phyloP scores from a whole-genome alignment of 2,888 invertebrate species.

The Monopis laevigella region DNA sequence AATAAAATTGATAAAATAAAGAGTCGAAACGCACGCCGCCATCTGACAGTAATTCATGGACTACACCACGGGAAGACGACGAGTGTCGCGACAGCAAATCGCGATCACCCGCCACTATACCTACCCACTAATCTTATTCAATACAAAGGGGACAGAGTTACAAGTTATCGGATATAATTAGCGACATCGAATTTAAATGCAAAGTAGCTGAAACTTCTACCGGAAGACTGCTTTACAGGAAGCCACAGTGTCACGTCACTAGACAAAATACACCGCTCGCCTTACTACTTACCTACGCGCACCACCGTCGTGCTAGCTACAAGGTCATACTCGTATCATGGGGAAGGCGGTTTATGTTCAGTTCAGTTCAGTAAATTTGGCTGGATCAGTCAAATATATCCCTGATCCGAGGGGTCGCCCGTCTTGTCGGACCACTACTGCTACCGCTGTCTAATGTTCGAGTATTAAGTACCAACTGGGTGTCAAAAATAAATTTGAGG shows the following conservation, averaged over 20 bases:
- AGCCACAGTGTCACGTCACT: conserved; percentile 57
- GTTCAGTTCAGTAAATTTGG: conserved; percentile 62
- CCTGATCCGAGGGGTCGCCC: neutral
- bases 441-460: neutral
- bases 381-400: conserved; percentile 38
- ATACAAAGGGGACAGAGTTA: neutral
- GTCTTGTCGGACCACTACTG: neutral
- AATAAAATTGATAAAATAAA: too few relatives aligned
- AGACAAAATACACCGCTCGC: conserved; percentile 29
- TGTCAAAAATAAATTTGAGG: too few relatives aligned
- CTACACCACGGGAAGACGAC: too few relatives aligned
- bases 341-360: conserved; percentile 59
- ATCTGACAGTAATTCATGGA: too few relatives aligned
- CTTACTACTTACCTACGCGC: conserved; percentile 47
- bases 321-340: conserved; percentile 49
- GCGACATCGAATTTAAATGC: conserved; percentile 52
- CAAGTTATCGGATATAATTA: neutral
- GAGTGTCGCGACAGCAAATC: too few relatives aligned
- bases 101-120: too few relatives aligned
- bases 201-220: conserved; percentile 57
- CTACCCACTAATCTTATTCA: too few relatives aligned
- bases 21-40: too few relatives aligned
- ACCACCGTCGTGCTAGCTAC: conserved; percentile 30
- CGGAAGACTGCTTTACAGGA: conserved; percentile 66
- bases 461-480: conserved; percentile 6